Evolutionary conservation across 2,888 invertebrate genomes (phyloP).

Genomic region (Patella ulyssiponensis): DNA sequence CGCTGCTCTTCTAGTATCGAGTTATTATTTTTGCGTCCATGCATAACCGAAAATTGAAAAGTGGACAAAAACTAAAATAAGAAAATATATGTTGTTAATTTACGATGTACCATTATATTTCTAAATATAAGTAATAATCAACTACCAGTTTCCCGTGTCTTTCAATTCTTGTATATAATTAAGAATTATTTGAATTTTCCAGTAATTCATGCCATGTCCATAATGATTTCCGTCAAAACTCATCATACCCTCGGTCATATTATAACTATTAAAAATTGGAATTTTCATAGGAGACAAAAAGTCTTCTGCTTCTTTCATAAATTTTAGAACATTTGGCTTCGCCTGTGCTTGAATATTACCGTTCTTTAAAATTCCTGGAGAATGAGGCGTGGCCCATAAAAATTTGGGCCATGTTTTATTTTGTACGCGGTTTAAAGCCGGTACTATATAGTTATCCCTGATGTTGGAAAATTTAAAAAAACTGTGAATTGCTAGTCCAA

Average conservation of each 20-base stretch:
- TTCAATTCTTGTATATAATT: constrained; percentile 32
- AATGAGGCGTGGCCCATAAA: constrained; percentile 33
- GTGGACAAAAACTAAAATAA: too few relatives aligned
- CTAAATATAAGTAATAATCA: too few relatives aligned
- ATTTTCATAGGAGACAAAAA: constrained; percentile 18
- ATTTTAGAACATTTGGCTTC: constrained; percentile 20
- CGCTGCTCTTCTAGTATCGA: too few relatives aligned
- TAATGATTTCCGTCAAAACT: constrained; percentile 39
- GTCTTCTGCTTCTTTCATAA: constrained; percentile 19
- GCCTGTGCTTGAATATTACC: constrained; percentile 24
- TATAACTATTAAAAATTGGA: constrained; percentile 33
- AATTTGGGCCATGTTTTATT: constrained; percentile 25
- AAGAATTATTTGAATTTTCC: constrained; percentile 31
- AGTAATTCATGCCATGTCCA: constrained; percentile 31
- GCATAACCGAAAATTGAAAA: too few relatives aligned
- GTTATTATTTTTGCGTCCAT: too few relatives aligned
- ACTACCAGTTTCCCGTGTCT: constrained; percentile 22
- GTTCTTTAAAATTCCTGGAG: constrained; percentile 36
- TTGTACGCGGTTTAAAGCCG: constrained; percentile 11
- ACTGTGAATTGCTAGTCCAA: constrained; percentile 35
- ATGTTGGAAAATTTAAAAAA: constrained; percentile 23
- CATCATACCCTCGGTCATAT: constrained; percentile 35
- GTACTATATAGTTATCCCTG: constrained; percentile 10
- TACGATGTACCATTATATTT: too few relatives aligned
- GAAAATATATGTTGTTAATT: too few relatives aligned